phyloP scores from a whole-genome alignment of 2,888 invertebrate genomes.

The Scaptomyza reducta region DNA sequence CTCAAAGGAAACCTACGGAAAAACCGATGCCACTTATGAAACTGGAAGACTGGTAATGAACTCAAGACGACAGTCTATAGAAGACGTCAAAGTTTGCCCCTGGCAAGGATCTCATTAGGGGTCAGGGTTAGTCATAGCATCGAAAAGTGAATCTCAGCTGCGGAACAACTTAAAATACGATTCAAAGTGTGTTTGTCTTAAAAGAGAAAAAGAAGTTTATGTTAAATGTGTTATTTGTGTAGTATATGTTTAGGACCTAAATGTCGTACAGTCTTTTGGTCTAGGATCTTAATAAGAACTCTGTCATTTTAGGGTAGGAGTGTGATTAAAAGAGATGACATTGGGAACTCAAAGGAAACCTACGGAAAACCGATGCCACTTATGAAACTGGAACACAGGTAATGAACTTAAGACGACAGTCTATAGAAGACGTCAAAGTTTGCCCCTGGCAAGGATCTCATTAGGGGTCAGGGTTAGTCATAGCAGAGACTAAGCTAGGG shows the following conservation, averaged over 20 bases:
- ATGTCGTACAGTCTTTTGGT: not conserved
- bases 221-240: no score
- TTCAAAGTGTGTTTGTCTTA: no score
- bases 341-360: not conserved
- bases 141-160: not conserved
- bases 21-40: no score
- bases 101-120: not conserved
- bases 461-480: not conserved
- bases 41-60: no score
- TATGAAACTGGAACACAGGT: no score
- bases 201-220: no score
- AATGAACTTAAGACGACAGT: no score
- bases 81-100: not conserved
- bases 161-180: no score
- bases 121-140: not conserved
- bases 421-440: no score
- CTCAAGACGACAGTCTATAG: no score
- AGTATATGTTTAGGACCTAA: not conserved
- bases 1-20: not conserved
- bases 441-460: not conserved
- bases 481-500: not conserved
- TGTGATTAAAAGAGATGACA: conserved; percentile 6
- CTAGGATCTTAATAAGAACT: conserved; percentile 1
- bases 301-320: no score
- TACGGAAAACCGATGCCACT: no score